These are phyloP conservation scores for Hipposideros armiger DNA, from an alignment of 2,113 vertebrate species.

Conservation along the genomic window DNA sequence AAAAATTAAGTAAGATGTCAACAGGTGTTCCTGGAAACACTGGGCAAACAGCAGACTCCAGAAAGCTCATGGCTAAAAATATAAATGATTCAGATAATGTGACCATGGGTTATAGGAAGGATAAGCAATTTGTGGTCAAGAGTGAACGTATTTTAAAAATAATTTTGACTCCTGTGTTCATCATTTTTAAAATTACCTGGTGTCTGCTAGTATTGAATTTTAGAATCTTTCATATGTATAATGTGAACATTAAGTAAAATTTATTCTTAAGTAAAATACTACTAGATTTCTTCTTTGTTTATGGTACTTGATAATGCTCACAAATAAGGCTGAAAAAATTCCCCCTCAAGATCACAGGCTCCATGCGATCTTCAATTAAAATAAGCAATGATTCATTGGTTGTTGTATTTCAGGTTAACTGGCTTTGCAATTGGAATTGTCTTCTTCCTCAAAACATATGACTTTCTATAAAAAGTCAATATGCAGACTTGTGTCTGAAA, in stretches of 20 bases:
- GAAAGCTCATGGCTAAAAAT: neutral
- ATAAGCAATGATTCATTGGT: neutral
- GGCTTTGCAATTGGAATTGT: constrained; percentile 6
- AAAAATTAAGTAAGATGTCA: constrained; percentile 67
- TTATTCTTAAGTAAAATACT: neutral
- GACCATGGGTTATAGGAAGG: neutral
- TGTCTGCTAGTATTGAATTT: neutral
- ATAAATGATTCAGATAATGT: neutral
- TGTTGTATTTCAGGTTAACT: neutral
- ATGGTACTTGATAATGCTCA: neutral
- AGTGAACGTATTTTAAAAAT: neutral
- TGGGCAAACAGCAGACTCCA: neutral
- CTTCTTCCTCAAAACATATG: constrained; percentile 1
- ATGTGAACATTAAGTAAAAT: neutral
- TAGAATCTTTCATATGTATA: neutral
- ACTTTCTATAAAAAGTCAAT: neutral
- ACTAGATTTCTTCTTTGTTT: neutral
- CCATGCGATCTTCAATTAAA: neutral
- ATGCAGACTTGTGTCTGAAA: neutral
- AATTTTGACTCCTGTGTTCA: neutral
- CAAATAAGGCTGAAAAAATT: constrained; percentile 19
- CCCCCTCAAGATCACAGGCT: neutral
- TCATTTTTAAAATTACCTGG: constrained; percentile 16
- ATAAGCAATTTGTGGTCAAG: constrained; percentile 6
- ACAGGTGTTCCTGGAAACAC: constrained; percentile 45